Percentiles rank a stretch among this genome's conserved stretches.
phyloP scores from a whole-genome alignment of 2,888 invertebrate genomes.

The Endotricha flammealis region DNA sequence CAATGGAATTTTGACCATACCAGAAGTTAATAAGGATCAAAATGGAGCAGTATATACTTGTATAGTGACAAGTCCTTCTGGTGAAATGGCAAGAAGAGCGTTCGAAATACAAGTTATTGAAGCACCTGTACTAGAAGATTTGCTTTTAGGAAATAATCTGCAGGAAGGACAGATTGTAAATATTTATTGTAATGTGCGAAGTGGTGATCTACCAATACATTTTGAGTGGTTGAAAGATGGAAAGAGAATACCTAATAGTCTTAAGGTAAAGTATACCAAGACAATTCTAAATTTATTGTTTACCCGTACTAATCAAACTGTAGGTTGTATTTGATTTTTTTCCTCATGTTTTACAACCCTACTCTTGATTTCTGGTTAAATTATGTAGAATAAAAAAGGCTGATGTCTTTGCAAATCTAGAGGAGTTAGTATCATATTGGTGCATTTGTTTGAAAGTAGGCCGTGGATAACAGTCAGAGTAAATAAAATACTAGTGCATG shows the following conservation, averaged over 20 bases:
- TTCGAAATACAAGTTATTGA: slow-evolving; percentile 84
- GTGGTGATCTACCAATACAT: slow-evolving; percentile 84
- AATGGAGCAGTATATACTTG: slow-evolving; percentile 89
- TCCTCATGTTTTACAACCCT: too few relatives aligned
- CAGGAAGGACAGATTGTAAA: slow-evolving; percentile 91
- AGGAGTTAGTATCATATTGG: too few relatives aligned
- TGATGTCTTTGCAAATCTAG: too few relatives aligned
- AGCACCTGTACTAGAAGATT: slow-evolving; percentile 89
- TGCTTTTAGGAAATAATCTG: slow-evolving; percentile 87
- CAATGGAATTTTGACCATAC: slow-evolving; percentile 79
- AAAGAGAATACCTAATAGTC: slow-evolving; percentile 77
- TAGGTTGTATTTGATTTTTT: too few relatives aligned
- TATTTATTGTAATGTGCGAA: slow-evolving; percentile 87
- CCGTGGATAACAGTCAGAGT: too few relatives aligned
- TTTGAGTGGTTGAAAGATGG: slow-evolving; percentile 85
- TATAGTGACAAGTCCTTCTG: slow-evolving; percentile 85
- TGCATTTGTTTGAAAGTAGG: too few relatives aligned
- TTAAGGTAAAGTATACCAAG: too few relatives aligned
- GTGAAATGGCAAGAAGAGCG: slow-evolving; percentile 72
- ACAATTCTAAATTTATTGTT: too few relatives aligned
- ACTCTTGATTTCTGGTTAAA: too few relatives aligned
- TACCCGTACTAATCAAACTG: too few relatives aligned
- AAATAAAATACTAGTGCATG: too few relatives aligned
- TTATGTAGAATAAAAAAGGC: too few relatives aligned
- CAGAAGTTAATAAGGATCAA: slow-evolving; percentile 79